phyloP scores from a whole-genome alignment of 2,888 invertebrate species.

The Nymphalis c-album region DNA sequence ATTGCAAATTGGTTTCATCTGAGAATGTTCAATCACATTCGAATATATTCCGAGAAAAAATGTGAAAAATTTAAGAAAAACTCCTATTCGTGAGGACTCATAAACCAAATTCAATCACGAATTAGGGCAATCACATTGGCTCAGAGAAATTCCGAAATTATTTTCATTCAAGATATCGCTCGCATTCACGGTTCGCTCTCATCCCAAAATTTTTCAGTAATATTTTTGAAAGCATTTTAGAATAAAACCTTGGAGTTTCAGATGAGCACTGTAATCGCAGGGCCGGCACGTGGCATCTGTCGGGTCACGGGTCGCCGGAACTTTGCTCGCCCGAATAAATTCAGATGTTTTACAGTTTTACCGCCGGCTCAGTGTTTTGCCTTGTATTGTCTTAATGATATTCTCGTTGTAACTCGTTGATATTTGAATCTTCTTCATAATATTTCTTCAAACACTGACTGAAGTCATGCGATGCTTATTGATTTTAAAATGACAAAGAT shows the following conservation, averaged over 20 bases:
- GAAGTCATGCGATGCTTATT: no score
- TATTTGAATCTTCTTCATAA: not conserved
- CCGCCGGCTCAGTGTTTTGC: conserved; percentile 21
- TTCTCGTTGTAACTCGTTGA: not conserved
- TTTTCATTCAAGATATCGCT: conserved; percentile 16
- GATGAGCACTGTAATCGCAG: conserved; percentile 22
- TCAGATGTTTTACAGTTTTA: conserved; percentile 36
- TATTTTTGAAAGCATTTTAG: conserved; percentile 29
- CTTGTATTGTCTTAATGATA: conserved; percentile 19
- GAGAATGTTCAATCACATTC: not conserved
- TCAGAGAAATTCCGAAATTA: conserved; percentile 21
- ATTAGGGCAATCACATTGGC: conserved; percentile 30
- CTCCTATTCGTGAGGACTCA: conserved; percentile 18
- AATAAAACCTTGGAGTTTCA: conserved; percentile 25
- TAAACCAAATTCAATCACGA: conserved; percentile 27
- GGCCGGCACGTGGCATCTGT: conserved; percentile 32
- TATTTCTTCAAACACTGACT: not conserved
- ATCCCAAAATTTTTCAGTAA: conserved; percentile 13
- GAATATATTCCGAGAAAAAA: not conserved
- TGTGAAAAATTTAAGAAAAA: conserved; percentile 1
- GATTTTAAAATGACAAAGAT: no score
- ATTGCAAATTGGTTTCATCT: not conserved
- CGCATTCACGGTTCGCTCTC: conserved; percentile 20
- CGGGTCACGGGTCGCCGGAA: conserved; percentile 32
- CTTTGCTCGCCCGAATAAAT: conserved; percentile 35